Evolutionary conservation across 92 coral and sea anemone species (phyloP), one percentile per base, ranked within the genome.

Genomic region (Paramuricea clavata): DNA sequence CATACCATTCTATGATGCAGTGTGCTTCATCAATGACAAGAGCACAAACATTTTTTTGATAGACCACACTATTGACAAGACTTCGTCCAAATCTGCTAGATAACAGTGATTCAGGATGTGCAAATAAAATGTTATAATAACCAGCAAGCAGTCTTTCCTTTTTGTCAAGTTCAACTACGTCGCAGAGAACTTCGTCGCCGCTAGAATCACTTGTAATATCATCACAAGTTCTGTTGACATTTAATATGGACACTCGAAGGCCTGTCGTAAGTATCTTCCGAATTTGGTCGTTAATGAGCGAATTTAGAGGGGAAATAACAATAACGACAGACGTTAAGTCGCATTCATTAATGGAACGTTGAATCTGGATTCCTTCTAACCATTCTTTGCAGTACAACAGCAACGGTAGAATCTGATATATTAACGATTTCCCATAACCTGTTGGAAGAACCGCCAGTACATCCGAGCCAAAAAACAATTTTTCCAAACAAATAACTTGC

Each of bases 361-460:
- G 59, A 50, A 7, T 19, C 59, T 3, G 12, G n/a, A n/a, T n/a
- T n/a, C n/a, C n/a, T n/a, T n/a, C n/a, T n/a, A n/a, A 42, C 49
- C 83, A 49, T 65, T 82, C 85, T 69, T 47, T 82, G 59, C 59
- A 50, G 59, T 16, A 7, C 74, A 89, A 59, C 57, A 89, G 73
- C 49, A 78, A 49, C 34, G 85, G 92, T 35, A 89, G 19, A 25
- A 89, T 39, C 9, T 89, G 89, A 31, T 42, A 89, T 59, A 89
- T 39, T 2, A 76, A 21, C 4, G 86, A 89, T 50, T 89, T 89
- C 30, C 92, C 92, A 67, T 76, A 84, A 42, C 91, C 91, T 15
- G 91, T 82, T 2, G 91, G 91, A 30, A 87, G 81, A 41, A 87
- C 90, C 5, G 86, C 78, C 11, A 88, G 60, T 15, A 83, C 21